Base-by-base conservation (phyloP, 2,888 invertebrate species). In the Stenchaetothrips biformis region DNA sequence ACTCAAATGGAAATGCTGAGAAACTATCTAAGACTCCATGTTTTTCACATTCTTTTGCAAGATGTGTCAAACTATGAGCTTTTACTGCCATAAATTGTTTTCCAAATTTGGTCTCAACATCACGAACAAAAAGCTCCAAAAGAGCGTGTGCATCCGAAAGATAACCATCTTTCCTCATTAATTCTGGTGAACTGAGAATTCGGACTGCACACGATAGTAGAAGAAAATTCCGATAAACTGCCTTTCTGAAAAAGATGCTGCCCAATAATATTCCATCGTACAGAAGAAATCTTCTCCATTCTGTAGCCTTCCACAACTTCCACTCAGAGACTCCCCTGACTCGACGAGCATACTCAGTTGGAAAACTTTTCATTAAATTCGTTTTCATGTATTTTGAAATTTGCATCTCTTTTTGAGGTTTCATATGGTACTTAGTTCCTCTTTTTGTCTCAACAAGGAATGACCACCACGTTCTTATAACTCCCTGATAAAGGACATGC, bases 331-430 rank as follows among this genome's bases (percentile, higher is more conserved):
- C 2, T 16, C 53, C 53, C 7, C 53, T 53, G 9, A 53, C 9
- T 53, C 53, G 2, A 1, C 53, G 2, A 53, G 13, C 16, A 16
- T 3, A 53, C 9, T 53, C 53, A 2, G 53, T 3, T 3, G 53
- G 53, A 6, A 53, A 53, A 11, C 7, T 2, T 2, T 53, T 2
- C 53, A 2, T 11, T 3, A 53, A 7, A 2, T 53, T 7, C 9
- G 2, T 1, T 13, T 53, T 6, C 53, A 53, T 53, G 16, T 3
- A 53, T 53, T 53, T 16, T 53, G 53, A 53, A 1, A 53, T 3
- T 3, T 53, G 3, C 2, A 4, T 16, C 7, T 2, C 16, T 1
- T 3, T 6, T 2, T 2, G 3, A 2, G 2, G 2, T 53, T 2
- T 53, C 1, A 53, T 13, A 7, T 6, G 53, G 53, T 3, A 53